Conservation (phyloP, 2,113 vertebrate genomes). For the Otocyon megalotis region DNA sequence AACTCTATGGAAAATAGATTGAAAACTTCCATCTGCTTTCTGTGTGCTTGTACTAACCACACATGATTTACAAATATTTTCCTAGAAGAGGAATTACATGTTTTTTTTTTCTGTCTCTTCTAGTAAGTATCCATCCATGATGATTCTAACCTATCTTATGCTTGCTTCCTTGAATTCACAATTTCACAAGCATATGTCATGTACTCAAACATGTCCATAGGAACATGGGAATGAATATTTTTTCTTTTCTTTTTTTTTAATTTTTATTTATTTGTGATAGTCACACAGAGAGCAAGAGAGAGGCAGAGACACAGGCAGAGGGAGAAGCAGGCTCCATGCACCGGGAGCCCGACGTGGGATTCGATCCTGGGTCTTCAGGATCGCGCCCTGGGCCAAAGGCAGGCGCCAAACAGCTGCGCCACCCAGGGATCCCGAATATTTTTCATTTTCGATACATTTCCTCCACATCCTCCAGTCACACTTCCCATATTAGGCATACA, state of each 20-base stretch:
- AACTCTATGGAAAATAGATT: conserved; percentile 5
- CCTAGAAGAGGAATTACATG: conserved; percentile 37
- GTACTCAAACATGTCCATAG: not conserved
- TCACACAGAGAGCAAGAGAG: too few species aligned
- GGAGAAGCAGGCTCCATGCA: too few species aligned
- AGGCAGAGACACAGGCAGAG: too few species aligned
- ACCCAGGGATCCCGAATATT: too few species aligned
- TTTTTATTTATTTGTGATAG: too few species aligned
- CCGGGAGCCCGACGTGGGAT: too few species aligned
- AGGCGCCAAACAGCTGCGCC: too few species aligned
- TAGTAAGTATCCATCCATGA: not conserved
- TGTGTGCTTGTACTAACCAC: conserved; percentile 30
- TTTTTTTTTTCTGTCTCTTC: conserved; percentile 13
- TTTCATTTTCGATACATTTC: not conserved
- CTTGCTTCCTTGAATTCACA: not conserved
- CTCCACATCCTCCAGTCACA: not conserved
- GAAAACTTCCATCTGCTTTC: conserved; percentile 63
- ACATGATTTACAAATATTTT: conserved; percentile 80
- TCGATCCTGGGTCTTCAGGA: too few species aligned
- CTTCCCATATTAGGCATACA: not conserved
- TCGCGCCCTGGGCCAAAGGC: too few species aligned
- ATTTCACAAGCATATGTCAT: not conserved
- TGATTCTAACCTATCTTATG: not conserved
- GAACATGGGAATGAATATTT: not conserved
- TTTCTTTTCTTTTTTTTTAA: too few species aligned